A percentile compares a stretch with the other conserved stretches of the same genome.
phyloP scores from a whole-genome alignment of 2,888 invertebrate genomes.

The Zaprionus bogoriensis region DNA sequence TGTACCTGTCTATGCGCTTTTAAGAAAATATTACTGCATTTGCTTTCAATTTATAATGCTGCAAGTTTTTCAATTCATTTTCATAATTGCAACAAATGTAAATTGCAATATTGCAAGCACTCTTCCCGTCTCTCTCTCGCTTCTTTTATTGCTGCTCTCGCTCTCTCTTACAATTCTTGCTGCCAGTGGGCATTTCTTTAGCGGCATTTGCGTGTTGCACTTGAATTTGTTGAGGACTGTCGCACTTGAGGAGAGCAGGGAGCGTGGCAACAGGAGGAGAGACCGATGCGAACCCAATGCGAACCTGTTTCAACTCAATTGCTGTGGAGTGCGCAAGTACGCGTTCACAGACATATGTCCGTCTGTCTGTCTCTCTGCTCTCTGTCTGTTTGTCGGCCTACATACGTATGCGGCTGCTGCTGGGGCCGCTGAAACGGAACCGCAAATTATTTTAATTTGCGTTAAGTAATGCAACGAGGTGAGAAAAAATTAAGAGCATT shows the following conservation, averaged over 20 bases:
- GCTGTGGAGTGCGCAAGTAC: conserved; percentile 24
- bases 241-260: conserved; percentile 67
- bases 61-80: conserved; percentile 75
- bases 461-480: conserved; percentile 79
- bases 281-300: conserved; percentile 21
- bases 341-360: background rate
- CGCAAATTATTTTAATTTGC: conserved; percentile 79
- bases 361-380: background rate
- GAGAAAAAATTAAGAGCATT: conserved; percentile 78
- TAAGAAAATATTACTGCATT: conserved; percentile 38
- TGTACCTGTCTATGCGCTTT: conserved; percentile 2
- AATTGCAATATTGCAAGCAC: conserved; percentile 64
- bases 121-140: background rate
- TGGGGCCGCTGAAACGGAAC: conserved; percentile 72
- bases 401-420: conserved; percentile 19
- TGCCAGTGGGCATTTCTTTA: conserved; percentile 50
- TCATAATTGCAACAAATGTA: conserved; percentile 79
- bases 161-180: background rate
- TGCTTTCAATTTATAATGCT: conserved; percentile 66
- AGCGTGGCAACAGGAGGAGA: conserved; percentile 5
- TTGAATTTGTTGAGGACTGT: conserved; percentile 77
- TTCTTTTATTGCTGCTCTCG: conserved; percentile 20
- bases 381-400: background rate
- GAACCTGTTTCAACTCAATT: conserved; percentile 67
- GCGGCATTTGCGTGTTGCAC: conserved; percentile 72